These are phyloP conservation scores for Chiloscyllium punctatum DNA, from an alignment of 2,797 vertebrate genomes.

Conservation along the genomic window DNA sequence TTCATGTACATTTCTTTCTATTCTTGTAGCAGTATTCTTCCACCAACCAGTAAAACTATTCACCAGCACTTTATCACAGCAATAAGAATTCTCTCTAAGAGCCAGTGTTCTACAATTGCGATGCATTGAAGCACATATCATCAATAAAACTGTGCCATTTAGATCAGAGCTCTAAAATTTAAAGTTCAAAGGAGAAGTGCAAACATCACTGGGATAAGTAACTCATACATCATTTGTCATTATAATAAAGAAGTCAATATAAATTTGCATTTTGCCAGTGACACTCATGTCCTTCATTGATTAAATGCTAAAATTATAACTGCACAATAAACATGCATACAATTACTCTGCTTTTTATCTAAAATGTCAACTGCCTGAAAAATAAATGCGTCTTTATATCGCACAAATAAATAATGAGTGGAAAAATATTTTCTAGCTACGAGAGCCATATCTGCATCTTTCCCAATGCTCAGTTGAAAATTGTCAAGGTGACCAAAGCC, in stretches of 20 bases:
- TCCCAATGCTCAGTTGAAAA: not conserved
- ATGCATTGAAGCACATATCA: not conserved
- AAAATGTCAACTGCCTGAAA: conserved; percentile 2
- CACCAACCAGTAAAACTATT: not conserved
- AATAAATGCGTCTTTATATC: not conserved
- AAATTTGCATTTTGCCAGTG: not conserved
- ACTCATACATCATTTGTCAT: conserved; percentile 3
- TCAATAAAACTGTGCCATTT: conserved; percentile 22
- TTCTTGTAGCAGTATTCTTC: not conserved
- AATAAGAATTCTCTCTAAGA: not conserved
- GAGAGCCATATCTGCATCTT: not conserved
- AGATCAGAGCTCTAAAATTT: not conserved
- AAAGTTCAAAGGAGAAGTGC: not conserved
- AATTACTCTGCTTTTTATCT: not conserved
- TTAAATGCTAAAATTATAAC: conserved; percentile 12
- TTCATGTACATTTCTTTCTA: not conserved
- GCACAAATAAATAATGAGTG: conserved; percentile 1
- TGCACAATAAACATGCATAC: conserved; percentile 16
- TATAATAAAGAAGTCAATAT: conserved; percentile 28
- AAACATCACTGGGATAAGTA: conserved; percentile 8
- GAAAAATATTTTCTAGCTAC: not conserved
- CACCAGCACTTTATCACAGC: not conserved
- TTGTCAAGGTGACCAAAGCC: not conserved
- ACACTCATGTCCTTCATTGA: conserved; percentile 7
- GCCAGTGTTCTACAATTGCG: too few species aligned